Evolutionary conservation across 2,888 invertebrate species (phyloP).

Genomic region (Campoplex capitator): DNA sequence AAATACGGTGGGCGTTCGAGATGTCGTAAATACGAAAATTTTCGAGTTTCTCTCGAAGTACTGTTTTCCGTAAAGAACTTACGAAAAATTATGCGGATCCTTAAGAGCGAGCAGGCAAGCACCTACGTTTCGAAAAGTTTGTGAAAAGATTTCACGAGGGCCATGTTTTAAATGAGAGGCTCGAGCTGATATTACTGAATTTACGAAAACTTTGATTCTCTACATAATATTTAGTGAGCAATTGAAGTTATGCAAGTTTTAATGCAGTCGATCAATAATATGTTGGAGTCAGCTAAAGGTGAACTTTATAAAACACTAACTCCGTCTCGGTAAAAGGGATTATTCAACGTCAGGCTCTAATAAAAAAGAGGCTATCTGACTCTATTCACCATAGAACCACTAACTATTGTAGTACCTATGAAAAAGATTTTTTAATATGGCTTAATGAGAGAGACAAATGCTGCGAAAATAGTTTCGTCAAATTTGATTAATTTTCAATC

Average conservation of each 20-base stretch:
- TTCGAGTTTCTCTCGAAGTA: neutral
- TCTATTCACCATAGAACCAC: neutral
- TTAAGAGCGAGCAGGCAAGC: neutral
- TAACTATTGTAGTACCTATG: neutral
- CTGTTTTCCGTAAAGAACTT: neutral
- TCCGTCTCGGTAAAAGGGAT: neutral
- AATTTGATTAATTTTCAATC: conserved; percentile 43
- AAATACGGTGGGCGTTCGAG: neutral
- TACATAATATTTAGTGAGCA: neutral
- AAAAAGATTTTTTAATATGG: neutral
- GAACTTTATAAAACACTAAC: neutral
- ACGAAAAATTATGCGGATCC: neutral
- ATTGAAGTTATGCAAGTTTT: conserved; percentile 6
- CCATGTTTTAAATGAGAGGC: neutral
- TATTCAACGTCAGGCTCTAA: neutral
- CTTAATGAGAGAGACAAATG: conserved; percentile 7
- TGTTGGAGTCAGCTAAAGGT: neutral
- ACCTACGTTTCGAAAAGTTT: neutral
- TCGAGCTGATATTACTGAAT: neutral
- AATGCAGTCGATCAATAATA: neutral
- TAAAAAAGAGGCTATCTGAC: neutral
- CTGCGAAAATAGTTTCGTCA: conserved; percentile 3
- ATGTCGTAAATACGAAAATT: neutral
- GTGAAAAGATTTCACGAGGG: neutral
- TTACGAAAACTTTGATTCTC: neutral